Percentiles rank a stretch among this genome's conserved stretches.
These are phyloP conservation scores for Arvicanthis niloticus DNA, from an alignment of 2,113 vertebrate genomes.

Conservation along the genomic window DNA sequence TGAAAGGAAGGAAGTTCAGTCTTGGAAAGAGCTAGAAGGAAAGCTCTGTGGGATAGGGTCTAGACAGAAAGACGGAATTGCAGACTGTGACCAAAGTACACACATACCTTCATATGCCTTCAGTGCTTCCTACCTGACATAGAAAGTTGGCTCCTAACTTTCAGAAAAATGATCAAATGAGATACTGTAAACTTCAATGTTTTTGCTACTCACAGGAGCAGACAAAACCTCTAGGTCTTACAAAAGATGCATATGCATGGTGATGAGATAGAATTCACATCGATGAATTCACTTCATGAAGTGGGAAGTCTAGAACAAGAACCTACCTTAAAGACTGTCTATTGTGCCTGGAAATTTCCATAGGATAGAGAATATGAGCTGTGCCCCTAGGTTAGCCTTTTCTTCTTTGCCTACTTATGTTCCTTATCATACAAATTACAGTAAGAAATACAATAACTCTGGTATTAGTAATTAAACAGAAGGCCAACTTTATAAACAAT, in stretches of 20 bases:
- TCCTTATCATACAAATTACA: neutral
- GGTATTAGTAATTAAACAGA: neutral
- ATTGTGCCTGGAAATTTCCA: neutral
- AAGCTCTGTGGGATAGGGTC: neutral
- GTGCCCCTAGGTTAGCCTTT: fast-evolving
- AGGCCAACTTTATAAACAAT: neutral
- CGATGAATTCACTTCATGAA: neutral
- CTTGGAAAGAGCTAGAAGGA: neutral
- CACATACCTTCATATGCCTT: neutral
- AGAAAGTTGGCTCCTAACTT: neutral
- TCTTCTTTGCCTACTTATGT: neutral
- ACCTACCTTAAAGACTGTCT: neutral
- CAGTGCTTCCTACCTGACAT: neutral
- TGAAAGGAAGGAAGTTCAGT: neutral
- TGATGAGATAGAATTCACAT: neutral
- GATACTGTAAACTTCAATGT: neutral
- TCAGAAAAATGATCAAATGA: neutral
- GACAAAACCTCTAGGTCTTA: neutral
- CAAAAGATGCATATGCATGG: neutral
- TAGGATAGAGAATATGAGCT: neutral
- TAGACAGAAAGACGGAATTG: fast-evolving
- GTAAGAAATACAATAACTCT: neutral
- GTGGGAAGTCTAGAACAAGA: neutral
- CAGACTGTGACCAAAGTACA: neutral
- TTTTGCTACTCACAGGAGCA: neutral